Percentiles rank a stretch among this genome's conserved stretches.
phyloP scores from a whole-genome alignment of 2,888 invertebrate genomes.

The Teinopalpus imperialis region DNA sequence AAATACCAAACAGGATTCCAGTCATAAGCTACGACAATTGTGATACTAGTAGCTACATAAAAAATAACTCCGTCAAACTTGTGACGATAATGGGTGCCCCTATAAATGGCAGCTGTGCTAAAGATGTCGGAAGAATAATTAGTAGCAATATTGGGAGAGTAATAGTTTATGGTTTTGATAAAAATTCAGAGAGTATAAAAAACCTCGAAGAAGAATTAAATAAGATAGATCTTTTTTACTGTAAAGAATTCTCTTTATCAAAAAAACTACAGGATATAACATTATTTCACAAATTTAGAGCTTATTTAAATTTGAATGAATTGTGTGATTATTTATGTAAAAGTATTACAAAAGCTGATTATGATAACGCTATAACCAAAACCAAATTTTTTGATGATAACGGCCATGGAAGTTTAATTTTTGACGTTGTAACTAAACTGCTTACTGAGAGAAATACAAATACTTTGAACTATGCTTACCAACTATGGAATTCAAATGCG shows the following conservation, averaged over 20 bases:
- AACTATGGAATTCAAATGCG: constrained; percentile 36
- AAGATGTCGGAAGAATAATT: constrained; percentile 48
- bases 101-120: constrained; percentile 46
- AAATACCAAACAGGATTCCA: constrained; percentile 52
- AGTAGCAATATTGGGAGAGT: constrained; percentile 40
- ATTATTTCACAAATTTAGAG: constrained; percentile 36
- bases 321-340: constrained; percentile 35
- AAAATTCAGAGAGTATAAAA: constrained; percentile 33
- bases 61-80: constrained; percentile 39
- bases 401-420: constrained; percentile 27
- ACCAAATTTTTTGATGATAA: constrained; percentile 32
- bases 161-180: constrained; percentile 41
- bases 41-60: constrained; percentile 46
- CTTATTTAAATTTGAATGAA: constrained; percentile 36
- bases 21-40: constrained; percentile 42
- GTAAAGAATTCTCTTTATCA: constrained; percentile 35
- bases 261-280: constrained; percentile 33
- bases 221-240: constrained; percentile 34
- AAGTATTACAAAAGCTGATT: constrained; percentile 31
- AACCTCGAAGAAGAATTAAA: constrained; percentile 37
- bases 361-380: constrained; percentile 37
- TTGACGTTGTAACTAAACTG: constrained; percentile 34
- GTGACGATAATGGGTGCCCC: constrained; percentile 50
- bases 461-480: constrained; percentile 37
- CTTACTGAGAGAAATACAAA: constrained; percentile 31